Percentiles rank a stretch among this genome's conserved stretches.
Evolutionary conservation across 1,140 invertebrate genomes (phyloP).

Genomic region (Zaprionus lachaisei): DNA sequence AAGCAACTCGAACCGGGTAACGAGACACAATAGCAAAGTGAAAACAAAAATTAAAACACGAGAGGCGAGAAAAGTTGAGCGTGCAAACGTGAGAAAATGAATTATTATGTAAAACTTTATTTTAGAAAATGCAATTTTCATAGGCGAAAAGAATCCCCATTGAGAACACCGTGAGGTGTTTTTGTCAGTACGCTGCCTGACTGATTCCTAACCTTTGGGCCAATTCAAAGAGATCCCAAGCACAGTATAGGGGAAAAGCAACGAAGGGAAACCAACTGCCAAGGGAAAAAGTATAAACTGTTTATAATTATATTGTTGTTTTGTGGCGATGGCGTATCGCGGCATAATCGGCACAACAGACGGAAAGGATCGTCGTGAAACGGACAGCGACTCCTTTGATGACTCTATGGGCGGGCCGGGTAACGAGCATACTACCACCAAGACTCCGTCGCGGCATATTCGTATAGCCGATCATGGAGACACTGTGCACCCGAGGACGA

Average conservation of each 20-base stretch:
- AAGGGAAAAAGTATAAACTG: background rate
- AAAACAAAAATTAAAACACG: background rate
- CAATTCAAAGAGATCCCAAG: background rate
- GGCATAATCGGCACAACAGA: conserved; percentile 57
- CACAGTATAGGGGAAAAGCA: background rate
- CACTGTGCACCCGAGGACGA: background rate
- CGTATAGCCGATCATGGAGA: background rate
- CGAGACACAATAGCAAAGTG: background rate
- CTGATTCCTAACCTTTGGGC: background rate
- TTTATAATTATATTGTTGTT: background rate
- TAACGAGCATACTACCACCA: background rate
- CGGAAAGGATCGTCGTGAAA: background rate
- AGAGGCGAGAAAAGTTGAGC: background rate
- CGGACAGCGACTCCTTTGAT: conserved; percentile 57
- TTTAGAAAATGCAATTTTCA: background rate
- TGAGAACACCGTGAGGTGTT: background rate
- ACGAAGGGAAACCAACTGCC: background rate
- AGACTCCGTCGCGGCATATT: background rate
- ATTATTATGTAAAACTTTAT: conserved; percentile 34
- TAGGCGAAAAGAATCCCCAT: background rate
- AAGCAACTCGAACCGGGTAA: background rate
- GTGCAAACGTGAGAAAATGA: conserved; percentile 24
- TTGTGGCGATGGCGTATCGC: conserved; percentile 62
- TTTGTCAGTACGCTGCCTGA: background rate
- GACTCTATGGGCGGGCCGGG: conserved; percentile 19